Evolutionary conservation across 2,797 vertebrate species (phyloP).

Genomic region (Sebastes ruberrimus): DNA sequence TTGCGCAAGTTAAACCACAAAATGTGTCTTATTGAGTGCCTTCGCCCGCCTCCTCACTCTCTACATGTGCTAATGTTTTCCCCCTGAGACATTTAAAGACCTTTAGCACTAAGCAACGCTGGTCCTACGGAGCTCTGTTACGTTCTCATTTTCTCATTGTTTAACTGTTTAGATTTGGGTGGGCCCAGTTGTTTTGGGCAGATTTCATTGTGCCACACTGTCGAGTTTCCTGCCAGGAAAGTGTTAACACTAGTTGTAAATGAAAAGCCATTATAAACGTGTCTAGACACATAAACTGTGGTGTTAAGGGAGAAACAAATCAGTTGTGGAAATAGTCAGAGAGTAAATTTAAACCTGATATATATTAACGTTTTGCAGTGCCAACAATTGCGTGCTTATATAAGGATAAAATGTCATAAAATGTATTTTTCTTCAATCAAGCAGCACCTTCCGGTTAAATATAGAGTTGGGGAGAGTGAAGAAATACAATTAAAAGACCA

Average conservation of each 20-base stretch:
- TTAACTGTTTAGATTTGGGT: conserved; percentile 29
- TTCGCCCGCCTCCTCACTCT: background rate
- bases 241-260: conserved; percentile 52
- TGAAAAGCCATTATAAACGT: conserved; percentile 54
- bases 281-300: conserved; percentile 70
- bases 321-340: conserved; percentile 39
- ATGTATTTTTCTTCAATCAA: background rate
- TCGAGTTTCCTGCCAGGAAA: conserved; percentile 62
- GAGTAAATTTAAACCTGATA: conserved; percentile 53
- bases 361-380: background rate
- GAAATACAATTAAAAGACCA: background rate
- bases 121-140: background rate
- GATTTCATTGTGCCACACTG: conserved; percentile 54
- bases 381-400: background rate
- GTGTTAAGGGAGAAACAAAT: conserved; percentile 32
- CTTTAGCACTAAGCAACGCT: conserved; percentile 4
- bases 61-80: conserved; percentile 2
- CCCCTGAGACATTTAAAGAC: conserved; percentile 41
- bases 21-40: conserved; percentile 20
- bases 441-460: background rate
- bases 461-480: background rate
- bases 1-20: conserved; percentile 34
- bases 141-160: conserved; percentile 37
- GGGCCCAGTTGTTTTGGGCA: conserved; percentile 29
- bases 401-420: background rate